Base-by-base conservation (phyloP, 2,888 invertebrate species). In the Brenthis daphne region DNA sequence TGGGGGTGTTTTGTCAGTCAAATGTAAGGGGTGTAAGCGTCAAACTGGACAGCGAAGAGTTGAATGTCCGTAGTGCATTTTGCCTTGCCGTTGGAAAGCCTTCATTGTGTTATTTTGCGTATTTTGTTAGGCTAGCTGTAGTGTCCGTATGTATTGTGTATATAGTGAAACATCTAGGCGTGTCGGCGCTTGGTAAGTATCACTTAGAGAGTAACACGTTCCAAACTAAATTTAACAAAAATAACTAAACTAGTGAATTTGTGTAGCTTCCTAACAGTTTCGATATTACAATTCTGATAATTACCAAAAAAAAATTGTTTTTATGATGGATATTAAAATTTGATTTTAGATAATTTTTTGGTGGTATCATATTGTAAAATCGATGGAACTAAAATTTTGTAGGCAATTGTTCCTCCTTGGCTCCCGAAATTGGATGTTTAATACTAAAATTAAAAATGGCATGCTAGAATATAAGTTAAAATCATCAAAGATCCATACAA, bases 101-200 rank as follows among this genome's bases (percentile, higher is more conserved):
- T 88, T 85, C 82, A 77, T 83, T 90, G 87, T 89, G 84, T 90
- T 91, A 82, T 83, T 86, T 91, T 92, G 92, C 91, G 88, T 87
- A 76, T 72, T 82, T 78, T 82, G 88, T 85, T 90, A 91, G 92
- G 92, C 92, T 92, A 92, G 87, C 84, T 86, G 91, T 90, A 90
- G 90, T 85, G 85, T 87, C 86, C 80, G 77, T 83, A 82, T 80
- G 70, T 76, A 82, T 82, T 77, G 74, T 89, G 87, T 89, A 86
- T 84, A 84, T 86, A 88, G 84, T 79, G 80, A 77, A 77, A 77
- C 77, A 76, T 76, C 71, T 66, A 79, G 77, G 78, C 75, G 80
- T 73, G 58, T 79, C 82, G 72, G 77, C 80, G 72, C n/a, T 71
- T 76, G 90, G 91, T 90, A 80, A 91, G 91, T 92, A 90, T 79